These are phyloP conservation scores for Polia nebulosa DNA, from an alignment of 2,888 invertebrate genomes.

Conservation along the genomic window DNA sequence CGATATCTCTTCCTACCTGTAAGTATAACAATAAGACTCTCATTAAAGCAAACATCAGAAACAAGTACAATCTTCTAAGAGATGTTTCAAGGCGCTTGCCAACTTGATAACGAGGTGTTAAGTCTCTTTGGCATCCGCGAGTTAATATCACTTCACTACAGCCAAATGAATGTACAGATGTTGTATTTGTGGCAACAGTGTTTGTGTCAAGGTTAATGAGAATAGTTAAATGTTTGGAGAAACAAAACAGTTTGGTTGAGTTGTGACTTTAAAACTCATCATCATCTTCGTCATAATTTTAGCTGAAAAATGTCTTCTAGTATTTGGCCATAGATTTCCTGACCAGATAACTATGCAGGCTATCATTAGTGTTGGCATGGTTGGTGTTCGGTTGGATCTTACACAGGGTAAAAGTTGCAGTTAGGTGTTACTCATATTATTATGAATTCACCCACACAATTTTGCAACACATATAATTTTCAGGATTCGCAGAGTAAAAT, in stretches of 20 bases:
- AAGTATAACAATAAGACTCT: neutral
- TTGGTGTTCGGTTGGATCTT: too few species aligned
- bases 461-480: too few species aligned
- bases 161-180: constrained; percentile 22
- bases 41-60: constrained; percentile 3
- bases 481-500: too few species aligned
- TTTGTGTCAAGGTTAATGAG: constrained; percentile 1
- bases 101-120: constrained; percentile 41
- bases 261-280: too few species aligned
- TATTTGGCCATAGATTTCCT: too few species aligned
- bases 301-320: too few species aligned
- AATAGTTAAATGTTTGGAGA: neutral
- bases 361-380: too few species aligned
- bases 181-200: neutral
- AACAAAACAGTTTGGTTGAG: neutral
- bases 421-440: too few species aligned
- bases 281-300: too few species aligned
- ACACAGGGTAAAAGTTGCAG: too few species aligned
- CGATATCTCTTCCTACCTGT: neutral
- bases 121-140: constrained; percentile 42
- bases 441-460: too few species aligned
- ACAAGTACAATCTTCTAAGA: constrained; percentile 15
- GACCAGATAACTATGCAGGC: too few species aligned
- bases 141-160: constrained; percentile 37
- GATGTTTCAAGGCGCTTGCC: constrained; percentile 31